Evolutionary conservation across 2,888 invertebrate genomes (phyloP).

Genomic region (Acrocera orbiculus): DNA sequence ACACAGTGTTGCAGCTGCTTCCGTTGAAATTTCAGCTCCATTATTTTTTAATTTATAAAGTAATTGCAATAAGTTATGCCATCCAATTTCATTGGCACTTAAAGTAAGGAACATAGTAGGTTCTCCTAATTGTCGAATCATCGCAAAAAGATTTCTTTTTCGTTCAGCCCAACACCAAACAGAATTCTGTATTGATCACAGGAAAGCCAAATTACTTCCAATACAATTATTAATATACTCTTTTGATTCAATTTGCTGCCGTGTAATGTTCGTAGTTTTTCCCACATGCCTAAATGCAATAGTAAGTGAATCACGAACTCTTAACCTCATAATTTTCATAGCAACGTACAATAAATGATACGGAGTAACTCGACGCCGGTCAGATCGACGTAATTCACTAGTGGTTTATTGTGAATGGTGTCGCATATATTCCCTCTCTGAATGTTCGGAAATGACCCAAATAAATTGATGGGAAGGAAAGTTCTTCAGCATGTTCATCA

Average conservation of each 20-base stretch:
- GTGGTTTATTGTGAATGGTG: too few species aligned
- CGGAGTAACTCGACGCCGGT: too few species aligned
- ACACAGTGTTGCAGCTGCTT: slow-evolving; percentile 8
- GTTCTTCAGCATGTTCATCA: too few species aligned
- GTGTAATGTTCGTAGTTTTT: slow-evolving; percentile 11
- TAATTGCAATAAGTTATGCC: slow-evolving; percentile 20
- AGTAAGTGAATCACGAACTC: slow-evolving; percentile 11
- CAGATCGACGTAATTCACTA: too few species aligned
- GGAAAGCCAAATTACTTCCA: too few species aligned
- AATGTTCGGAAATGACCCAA: too few species aligned
- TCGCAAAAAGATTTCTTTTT: slow-evolving; percentile 26
- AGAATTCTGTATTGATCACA: too few species aligned
- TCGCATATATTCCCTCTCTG: too few species aligned
- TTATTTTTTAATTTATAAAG: slow-evolving; percentile 18
- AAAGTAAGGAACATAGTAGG: slow-evolving; percentile 28
- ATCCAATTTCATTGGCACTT: slow-evolving; percentile 28
- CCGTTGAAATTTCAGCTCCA: slow-evolving; percentile 5
- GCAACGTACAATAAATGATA: slow-evolving; percentile 13
- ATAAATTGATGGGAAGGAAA: too few species aligned
- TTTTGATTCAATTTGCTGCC: slow-evolving; percentile 10
- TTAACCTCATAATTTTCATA: slow-evolving; percentile 15
- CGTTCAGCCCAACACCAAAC: slow-evolving; percentile 21
- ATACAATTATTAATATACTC: too few species aligned
- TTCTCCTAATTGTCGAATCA: slow-evolving; percentile 25
- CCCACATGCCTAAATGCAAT: slow-evolving; percentile 14